Conservation (phyloP, 2,888 invertebrate genomes). For the Melitaea athalia region DNA sequence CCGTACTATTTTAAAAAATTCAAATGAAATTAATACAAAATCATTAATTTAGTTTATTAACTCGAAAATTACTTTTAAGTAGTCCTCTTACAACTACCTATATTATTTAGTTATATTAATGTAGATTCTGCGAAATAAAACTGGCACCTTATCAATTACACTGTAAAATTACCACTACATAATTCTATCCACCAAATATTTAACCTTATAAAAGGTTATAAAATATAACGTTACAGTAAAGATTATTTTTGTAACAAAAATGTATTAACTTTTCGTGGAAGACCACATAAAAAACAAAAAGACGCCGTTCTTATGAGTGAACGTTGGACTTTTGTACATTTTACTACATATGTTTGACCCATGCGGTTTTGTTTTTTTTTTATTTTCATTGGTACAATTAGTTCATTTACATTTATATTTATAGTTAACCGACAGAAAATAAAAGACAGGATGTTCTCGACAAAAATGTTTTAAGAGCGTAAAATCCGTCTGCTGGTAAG, state of each 20-base stretch:
- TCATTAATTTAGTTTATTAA: too few species aligned
- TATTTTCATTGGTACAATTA: neutral
- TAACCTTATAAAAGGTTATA: neutral
- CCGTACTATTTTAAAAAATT: too few species aligned
- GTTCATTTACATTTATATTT: neutral
- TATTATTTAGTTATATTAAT: too few species aligned
- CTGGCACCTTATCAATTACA: too few species aligned
- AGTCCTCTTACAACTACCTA: too few species aligned
- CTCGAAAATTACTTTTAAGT: too few species aligned
- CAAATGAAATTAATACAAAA: too few species aligned
- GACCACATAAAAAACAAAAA: neutral
- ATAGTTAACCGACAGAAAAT: neutral
- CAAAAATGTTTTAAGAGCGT: too few species aligned
- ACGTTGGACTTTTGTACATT: neutral
- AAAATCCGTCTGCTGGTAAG: too few species aligned
- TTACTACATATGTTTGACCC: conserved; percentile 6
- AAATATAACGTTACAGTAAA: neutral
- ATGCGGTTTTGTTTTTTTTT: neutral
- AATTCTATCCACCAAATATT: too few species aligned
- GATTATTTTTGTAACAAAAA: neutral
- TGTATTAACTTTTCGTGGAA: conserved; percentile 1
- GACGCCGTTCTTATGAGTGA: neutral
- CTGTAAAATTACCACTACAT: neutral
- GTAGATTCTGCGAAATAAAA: too few species aligned
- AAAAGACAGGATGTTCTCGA: too few species aligned